phyloP scores from a whole-genome alignment of 2,888 invertebrate genomes.

The Nesidiocoris tenuis region DNA sequence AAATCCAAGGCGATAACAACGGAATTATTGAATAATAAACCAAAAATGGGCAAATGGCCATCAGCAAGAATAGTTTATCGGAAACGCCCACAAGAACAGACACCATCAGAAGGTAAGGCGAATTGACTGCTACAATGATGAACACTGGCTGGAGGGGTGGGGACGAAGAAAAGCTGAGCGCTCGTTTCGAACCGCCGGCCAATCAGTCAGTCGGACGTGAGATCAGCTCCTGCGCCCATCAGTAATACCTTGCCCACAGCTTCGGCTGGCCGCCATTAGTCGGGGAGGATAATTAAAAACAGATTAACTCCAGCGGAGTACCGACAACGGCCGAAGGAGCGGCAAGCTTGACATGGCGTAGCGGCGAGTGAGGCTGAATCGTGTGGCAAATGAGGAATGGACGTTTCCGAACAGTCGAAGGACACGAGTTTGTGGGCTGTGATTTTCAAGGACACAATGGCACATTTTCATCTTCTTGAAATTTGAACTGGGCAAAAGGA shows the following conservation, averaged over 20 bases:
- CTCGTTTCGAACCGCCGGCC: slow-evolving; percentile 37
- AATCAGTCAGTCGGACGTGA: slow-evolving; percentile 40
- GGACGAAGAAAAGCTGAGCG: slow-evolving; percentile 14
- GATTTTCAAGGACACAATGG: not conserved
- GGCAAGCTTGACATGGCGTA: not conserved
- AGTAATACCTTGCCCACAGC: slow-evolving; percentile 13
- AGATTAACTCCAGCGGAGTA: slow-evolving; percentile 30
- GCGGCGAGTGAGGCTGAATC: slow-evolving; percentile 21
- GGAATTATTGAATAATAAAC: too few species aligned
- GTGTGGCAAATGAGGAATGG: slow-evolving; percentile 40
- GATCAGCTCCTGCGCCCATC: slow-evolving; percentile 36
- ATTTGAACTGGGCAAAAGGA: too few species aligned
- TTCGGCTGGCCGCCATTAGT: slow-evolving; percentile 19
- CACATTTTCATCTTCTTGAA: too few species aligned
- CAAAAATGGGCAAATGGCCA: too few species aligned
- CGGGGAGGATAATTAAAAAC: slow-evolving; percentile 37
- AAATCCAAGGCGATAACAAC: too few species aligned
- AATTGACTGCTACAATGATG: too few species aligned
- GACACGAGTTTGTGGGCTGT: slow-evolving; percentile 4
- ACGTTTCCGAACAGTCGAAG: slow-evolving; percentile 31
- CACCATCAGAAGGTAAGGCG: too few species aligned
- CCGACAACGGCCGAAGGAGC: too few species aligned
- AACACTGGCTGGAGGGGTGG: not conserved
- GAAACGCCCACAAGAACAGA: too few species aligned
- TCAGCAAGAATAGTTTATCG: too few species aligned